Conservation (phyloP, 2,113 vertebrate species). For the Boulengeromyrus knoepffleri region DNA sequence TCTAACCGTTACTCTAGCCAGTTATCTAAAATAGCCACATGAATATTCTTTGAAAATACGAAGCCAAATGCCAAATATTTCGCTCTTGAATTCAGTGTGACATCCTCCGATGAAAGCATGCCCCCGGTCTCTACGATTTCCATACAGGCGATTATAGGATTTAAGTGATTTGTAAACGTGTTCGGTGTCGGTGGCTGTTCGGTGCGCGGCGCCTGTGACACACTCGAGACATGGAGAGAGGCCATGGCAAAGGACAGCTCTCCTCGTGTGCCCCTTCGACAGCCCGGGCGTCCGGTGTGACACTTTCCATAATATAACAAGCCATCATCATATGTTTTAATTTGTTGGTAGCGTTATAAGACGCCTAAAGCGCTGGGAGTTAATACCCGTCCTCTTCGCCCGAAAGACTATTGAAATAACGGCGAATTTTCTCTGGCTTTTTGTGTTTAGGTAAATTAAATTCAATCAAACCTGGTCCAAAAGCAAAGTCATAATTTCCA, state of each 20-base stretch:
- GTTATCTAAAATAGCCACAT: conserved; percentile 55
- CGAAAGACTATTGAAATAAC: neutral
- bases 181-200: neutral
- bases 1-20: conserved; percentile 45
- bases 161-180: neutral
- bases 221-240: neutral
- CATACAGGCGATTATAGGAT: conserved; percentile 2
- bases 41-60: conserved; percentile 59
- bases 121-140: neutral
- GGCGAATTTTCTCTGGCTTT: neutral
- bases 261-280: conserved; percentile 7
- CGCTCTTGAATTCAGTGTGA: conserved; percentile 42
- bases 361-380: conserved; percentile 19
- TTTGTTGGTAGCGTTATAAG: conserved; percentile 33
- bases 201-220: neutral
- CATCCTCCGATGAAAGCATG: conserved; percentile 4
- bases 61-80: conserved; percentile 38
- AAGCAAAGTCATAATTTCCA: neutral
- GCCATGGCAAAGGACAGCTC: neutral
- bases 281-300: conserved; percentile 12
- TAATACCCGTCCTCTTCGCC: neutral
- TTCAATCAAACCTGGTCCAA: neutral
- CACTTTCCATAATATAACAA: conserved; percentile 45
- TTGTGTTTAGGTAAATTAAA: neutral
- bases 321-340: conserved; percentile 50